Evolutionary conservation across 2,888 invertebrate species (phyloP).

Genomic region (Metopia argyrocephala): DNA sequence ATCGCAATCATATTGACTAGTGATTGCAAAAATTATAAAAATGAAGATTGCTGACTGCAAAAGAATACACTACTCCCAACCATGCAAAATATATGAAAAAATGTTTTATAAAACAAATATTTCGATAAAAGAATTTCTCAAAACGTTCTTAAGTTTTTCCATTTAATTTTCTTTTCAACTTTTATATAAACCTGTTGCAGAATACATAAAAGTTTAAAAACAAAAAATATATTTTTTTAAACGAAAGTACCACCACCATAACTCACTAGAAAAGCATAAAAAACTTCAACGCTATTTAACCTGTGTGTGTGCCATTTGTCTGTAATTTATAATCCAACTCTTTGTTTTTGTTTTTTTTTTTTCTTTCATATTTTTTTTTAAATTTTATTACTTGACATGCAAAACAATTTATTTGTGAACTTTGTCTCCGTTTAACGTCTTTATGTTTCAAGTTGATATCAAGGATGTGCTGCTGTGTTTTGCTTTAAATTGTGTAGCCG

Average conservation of each 20-base stretch:
- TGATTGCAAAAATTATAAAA: too few species aligned
- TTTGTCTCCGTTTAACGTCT: slow-evolving; percentile 23
- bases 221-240: neutral
- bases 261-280: neutral
- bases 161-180: neutral
- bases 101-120: too few species aligned
- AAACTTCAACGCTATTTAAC: slow-evolving; percentile 27
- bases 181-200: slow-evolving; percentile 28
- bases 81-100: too few species aligned
- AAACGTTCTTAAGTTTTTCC: neutral
- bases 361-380: neutral
- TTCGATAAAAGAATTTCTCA: too few species aligned
- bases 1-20: too few species aligned
- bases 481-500: neutral
- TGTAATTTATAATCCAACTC: slow-evolving; percentile 25
- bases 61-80: too few species aligned
- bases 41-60: too few species aligned
- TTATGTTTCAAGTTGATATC: slow-evolving; percentile 12
- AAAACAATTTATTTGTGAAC: slow-evolving; percentile 53
- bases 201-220: neutral
- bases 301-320: slow-evolving; percentile 8
- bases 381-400: slow-evolving; percentile 49
- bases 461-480: slow-evolving; percentile 21
- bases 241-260: neutral
- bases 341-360: too few species aligned